A percentile compares a stretch with the other conserved stretches of the same genome.
Evolutionary conservation across 2,113 vertebrate genomes (phyloP).

Genomic region (Chinchilla lanigera): DNA sequence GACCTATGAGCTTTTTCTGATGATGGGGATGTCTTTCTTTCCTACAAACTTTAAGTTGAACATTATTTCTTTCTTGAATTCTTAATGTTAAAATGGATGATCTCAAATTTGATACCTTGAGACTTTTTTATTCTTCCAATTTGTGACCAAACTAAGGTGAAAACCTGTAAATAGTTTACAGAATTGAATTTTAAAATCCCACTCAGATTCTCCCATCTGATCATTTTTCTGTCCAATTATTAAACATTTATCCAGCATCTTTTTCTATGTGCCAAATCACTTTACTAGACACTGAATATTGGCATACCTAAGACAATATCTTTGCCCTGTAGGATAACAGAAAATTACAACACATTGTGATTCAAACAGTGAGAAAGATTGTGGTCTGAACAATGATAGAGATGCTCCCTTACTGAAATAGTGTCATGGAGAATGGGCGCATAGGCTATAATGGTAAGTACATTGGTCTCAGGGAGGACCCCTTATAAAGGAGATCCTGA

Average conservation of each 20-base stretch:
- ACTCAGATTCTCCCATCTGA: not conserved
- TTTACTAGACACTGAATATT: not conserved
- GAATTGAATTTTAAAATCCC: not conserved
- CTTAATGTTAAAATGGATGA: not conserved
- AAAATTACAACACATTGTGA: not conserved
- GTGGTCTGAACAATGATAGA: not conserved
- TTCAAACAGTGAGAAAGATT: not conserved
- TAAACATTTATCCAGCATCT: not conserved
- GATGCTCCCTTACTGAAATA: not conserved
- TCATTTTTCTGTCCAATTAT: not conserved
- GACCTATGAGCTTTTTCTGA: not conserved
- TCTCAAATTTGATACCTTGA: not conserved
- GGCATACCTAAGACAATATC: not conserved
- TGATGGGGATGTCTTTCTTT: not conserved
- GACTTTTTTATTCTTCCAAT: not conserved
- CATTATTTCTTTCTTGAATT: constrained; percentile 14
- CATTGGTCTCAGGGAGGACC: not conserved
- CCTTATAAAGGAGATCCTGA: not conserved
- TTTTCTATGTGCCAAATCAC: not conserved
- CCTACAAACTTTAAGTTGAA: not conserved
- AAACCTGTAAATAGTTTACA: not conserved
- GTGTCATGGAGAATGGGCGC: not conserved
- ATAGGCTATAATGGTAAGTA: not conserved
- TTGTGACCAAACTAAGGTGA: not conserved
- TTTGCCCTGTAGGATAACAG: not conserved